phyloP scores from a whole-genome alignment of 2,888 invertebrate species.

The Volucella bombylans region DNA sequence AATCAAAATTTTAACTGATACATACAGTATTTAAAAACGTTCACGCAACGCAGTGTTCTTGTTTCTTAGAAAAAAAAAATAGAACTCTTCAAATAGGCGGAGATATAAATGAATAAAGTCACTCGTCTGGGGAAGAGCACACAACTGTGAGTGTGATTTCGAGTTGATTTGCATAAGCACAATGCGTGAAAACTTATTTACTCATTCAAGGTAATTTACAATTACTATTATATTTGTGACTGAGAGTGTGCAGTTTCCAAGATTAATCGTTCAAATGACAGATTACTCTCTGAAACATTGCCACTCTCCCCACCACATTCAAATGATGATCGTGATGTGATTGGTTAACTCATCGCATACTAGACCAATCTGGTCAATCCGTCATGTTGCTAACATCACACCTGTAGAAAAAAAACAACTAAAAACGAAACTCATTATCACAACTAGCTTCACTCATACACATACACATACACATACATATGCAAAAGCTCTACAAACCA shows the following conservation, averaged over 20 bases:
- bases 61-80: not conserved
- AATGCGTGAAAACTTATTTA: constrained; percentile 48
- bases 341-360: constrained; percentile 64
- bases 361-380: constrained; percentile 70
- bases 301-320: constrained; percentile 58
- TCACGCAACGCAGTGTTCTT: no score
- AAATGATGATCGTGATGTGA: constrained; percentile 64
- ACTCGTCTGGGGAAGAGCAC: constrained; percentile 30
- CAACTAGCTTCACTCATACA: constrained; percentile 47
- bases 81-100: constrained; percentile 27
- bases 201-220: constrained; percentile 64
- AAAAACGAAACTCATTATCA: constrained; percentile 26
- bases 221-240: constrained; percentile 37
- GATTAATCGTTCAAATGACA: constrained; percentile 52
- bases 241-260: constrained; percentile 51
- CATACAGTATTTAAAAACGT: constrained; percentile 30
- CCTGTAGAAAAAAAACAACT: constrained; percentile 45
- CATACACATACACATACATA: constrained; percentile 22
- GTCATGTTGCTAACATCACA: constrained; percentile 68
- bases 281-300: constrained; percentile 32
- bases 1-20: constrained; percentile 29
- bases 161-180: constrained; percentile 56
- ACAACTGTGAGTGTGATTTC: constrained; percentile 27
- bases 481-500: constrained; percentile 25
- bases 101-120: constrained; percentile 18